Evolutionary conservation across 2,888 invertebrate genomes (phyloP), one percentile per base, ranked within the genome.

Genomic region (Leptinotarsa juncta): DNA sequence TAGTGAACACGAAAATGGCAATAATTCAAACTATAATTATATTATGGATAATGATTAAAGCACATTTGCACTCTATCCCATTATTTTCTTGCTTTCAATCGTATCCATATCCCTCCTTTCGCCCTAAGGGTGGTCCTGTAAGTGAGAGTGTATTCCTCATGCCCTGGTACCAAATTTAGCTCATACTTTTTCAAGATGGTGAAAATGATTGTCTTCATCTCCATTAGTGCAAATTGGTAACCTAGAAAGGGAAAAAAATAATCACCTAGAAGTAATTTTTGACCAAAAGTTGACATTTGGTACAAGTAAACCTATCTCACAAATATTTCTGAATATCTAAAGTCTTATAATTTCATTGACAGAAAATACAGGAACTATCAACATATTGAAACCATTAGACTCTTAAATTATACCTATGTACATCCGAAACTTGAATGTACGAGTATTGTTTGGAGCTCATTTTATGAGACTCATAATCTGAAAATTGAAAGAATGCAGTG

Each of bases 181-280:
- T 88, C 86, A 80, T 88, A 92, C 76, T 89, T 88, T 18, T 90
- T 85, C 50, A 92, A 81, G 49, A 92, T 80, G 18, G 89, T 86
- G 18, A 90, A 90, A 42, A 92, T 85, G 42, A 92, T 85, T 1
- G 90, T 90, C 85, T 92, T 92, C 83, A 92, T 90, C 86, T 92
- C 91, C 80, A 92, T 82, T 73, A 90, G 88, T 3, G 91, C 91
- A 80, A 91, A 92, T 75, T 91, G 90, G 82, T 91, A 88, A 73
- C 92, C 92, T 88, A 87, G 62, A 77, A 80, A 67, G 15, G 42
- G 18, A 65, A 60, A 66, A 51, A 53, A 1, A 20, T 23, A 66
- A 10, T 26, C 18, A 55, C 42, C 42, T 10, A 42, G 10, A 42
- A 42, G 42, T 42, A 12, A 12, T 12, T 42, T 32, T 32, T 32